These are phyloP conservation scores for Drosophila bifasciata DNA, from an alignment of 1,140 invertebrate species.

Conservation along the genomic window DNA sequence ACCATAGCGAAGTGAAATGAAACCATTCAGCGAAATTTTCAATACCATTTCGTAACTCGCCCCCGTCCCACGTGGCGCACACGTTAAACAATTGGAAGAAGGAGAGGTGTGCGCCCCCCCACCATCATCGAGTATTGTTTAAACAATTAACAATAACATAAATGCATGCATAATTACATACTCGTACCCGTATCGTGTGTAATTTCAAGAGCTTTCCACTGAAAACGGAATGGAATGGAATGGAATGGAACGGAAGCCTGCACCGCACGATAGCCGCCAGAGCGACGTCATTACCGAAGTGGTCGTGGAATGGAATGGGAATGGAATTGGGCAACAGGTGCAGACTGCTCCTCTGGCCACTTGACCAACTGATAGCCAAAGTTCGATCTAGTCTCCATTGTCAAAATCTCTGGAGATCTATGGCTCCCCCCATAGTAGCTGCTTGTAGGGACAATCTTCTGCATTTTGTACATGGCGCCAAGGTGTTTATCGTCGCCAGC, in stretches of 20 bases:
- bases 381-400: slow-evolving; percentile 39
- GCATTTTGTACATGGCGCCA: slow-evolving; percentile 59
- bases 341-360: slow-evolving; percentile 17
- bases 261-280: slow-evolving; percentile 72
- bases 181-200: slow-evolving; percentile 54
- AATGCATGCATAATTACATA: slow-evolving; percentile 73
- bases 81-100: slow-evolving; percentile 42
- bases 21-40: slow-evolving; percentile 63
- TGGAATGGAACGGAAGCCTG: slow-evolving; percentile 48
- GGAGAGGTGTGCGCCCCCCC: slow-evolving; percentile 4
- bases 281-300: no score
- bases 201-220: slow-evolving; percentile 71
- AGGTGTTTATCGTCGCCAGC: slow-evolving; percentile 76
- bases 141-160: slow-evolving; percentile 82
- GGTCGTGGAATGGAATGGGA: no score
- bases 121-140: slow-evolving; percentile 70
- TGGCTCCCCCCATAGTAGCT: slow-evolving; percentile 1
- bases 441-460: neutral
- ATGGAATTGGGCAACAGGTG: slow-evolving; percentile 65
- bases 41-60: slow-evolving; percentile 55
- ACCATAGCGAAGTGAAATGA: neutral
- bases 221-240: slow-evolving; percentile 51
- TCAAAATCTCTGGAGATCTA: slow-evolving; percentile 30
- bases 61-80: slow-evolving; percentile 1
- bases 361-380: slow-evolving; percentile 45